phyloP scores from a whole-genome alignment of 35 echinoderm and acorn worm species.

The Apostichopus parvimensis region DNA sequence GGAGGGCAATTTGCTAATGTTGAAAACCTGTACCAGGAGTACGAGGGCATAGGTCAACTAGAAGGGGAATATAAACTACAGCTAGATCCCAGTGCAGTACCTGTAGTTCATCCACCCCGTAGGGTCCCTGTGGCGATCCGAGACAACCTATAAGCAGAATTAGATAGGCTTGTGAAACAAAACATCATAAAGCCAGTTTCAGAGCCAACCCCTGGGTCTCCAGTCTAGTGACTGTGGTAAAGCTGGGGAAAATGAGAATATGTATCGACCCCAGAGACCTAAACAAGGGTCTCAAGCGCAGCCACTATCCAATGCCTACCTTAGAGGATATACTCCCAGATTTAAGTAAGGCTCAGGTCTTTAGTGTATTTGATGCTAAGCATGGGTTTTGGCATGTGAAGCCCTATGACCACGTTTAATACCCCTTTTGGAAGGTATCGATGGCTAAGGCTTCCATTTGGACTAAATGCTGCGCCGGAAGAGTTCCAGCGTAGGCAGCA shows the following conservation, averaged over 20 bases:
- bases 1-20: background rate
- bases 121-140: constrained; percentile 63
- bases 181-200: constrained; percentile 58
- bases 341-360: constrained; percentile 20
- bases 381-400: constrained; percentile 61
- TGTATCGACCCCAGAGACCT: constrained; percentile 76
- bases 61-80: constrained; percentile 67
- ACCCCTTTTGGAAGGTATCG: constrained; percentile 69
- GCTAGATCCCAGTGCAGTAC: constrained; percentile 42
- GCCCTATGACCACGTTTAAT: constrained; percentile 70
- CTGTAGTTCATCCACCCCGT: constrained; percentile 70
- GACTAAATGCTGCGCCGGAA: constrained; percentile 61
- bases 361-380: constrained; percentile 54
- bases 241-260: constrained; percentile 69
- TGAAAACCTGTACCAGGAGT: constrained; percentile 46
- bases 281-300: constrained; percentile 70
- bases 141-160: constrained; percentile 57
- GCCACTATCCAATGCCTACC: constrained; percentile 67
- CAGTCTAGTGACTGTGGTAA: constrained; percentile 53
- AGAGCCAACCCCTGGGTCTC: constrained; percentile 75
- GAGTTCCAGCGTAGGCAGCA: constrained; percentile 69
- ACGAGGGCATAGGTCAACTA: constrained; percentile 65
- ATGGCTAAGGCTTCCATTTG: constrained; percentile 75
- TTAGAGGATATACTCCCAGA: constrained; percentile 57
- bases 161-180: constrained; percentile 51